Conservation (phyloP, 2,888 invertebrate species). For the Diadegma fenestrale region DNA sequence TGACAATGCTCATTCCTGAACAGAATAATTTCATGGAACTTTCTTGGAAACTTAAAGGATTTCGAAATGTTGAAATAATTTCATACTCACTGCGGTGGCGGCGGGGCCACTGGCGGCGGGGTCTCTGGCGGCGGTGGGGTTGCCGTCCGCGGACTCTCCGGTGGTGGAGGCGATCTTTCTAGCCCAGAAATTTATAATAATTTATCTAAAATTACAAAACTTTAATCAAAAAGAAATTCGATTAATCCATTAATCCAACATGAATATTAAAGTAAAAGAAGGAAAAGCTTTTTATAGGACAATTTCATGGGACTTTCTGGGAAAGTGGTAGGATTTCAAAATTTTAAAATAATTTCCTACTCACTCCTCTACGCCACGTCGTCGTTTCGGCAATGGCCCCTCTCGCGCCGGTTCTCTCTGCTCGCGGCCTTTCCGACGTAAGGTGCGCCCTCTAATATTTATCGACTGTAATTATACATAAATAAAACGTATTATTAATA, state of each 20-base stretch:
- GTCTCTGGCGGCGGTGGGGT: too few relatives aligned
- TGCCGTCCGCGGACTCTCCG: background rate
- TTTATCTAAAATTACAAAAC: constrained; percentile 7
- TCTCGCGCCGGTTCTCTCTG: background rate
- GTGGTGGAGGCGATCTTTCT: background rate
- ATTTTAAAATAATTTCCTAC: constrained; percentile 11
- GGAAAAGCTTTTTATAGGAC: too few relatives aligned
- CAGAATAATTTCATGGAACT: too few relatives aligned
- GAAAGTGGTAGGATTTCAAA: constrained; percentile 6
- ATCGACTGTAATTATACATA: too few relatives aligned
- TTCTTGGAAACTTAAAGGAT: too few relatives aligned
- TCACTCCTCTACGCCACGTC: constrained; percentile 1
- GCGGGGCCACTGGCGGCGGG: too few relatives aligned
- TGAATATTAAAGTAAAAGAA: too few relatives aligned
- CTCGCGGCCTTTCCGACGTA: background rate
- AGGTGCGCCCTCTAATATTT: background rate
- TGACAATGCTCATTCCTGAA: too few relatives aligned
- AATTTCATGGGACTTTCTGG: background rate
- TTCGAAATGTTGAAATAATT: too few relatives aligned
- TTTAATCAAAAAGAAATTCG: background rate
- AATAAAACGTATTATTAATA: too few relatives aligned
- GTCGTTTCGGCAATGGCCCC: background rate
- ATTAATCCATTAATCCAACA: background rate
- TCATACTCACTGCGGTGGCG: too few relatives aligned
- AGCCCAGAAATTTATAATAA: constrained; percentile 9